Base-by-base conservation (phyloP, 1,140 invertebrate genomes). In the Battus philenor region DNA sequence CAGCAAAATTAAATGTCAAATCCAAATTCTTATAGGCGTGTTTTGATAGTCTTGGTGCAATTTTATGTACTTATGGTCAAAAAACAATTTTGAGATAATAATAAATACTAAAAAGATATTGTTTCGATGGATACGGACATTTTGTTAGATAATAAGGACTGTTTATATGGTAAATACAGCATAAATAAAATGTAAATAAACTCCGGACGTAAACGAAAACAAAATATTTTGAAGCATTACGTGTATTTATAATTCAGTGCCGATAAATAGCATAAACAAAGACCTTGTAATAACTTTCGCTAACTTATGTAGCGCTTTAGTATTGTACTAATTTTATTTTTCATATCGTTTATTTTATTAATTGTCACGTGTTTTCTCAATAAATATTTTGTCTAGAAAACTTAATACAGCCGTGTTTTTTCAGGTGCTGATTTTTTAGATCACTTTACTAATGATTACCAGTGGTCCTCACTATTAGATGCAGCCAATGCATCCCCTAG, bases 71-170 rank as follows among this genome's bases (percentile, higher is more conserved):
- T 56, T 47, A 13, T 44, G 7, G 34, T 44, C 20, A 36, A 51
- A 31, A 27, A n/a, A n/a, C n/a, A n/a, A n/a, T n/a, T n/a, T n/a
- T n/a, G n/a, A n/a, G n/a, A n/a, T 29, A 13, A 29, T 29, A 41
- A 5, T 4, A 9, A 27, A 20, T 20, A 44, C 17, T 45, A 27
- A 2, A 29, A 27, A 34, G 43, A 27, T 29, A 32, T 29, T 26
- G 31, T 49, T 44, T 61, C 52, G 50, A 84, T 84, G 80, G 78
- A 82, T 74, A 59, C 65, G 43, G 80, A 82, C 56, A 79, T 79
- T 46, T 54, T 73, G 20, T 45, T 72, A 36, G 73, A 67, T 13
- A 68, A 58, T 56, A 80, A 80, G 50, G 64, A 69, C 36, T 75
- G 59, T 41, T 59, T 80, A 27, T 76, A 74, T 54, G 76, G 76